Percentiles rank a stretch among this genome's conserved stretches.
phyloP scores from a whole-genome alignment of 2,113 vertebrate species.

The Cyphomyrus discorhynchus region DNA sequence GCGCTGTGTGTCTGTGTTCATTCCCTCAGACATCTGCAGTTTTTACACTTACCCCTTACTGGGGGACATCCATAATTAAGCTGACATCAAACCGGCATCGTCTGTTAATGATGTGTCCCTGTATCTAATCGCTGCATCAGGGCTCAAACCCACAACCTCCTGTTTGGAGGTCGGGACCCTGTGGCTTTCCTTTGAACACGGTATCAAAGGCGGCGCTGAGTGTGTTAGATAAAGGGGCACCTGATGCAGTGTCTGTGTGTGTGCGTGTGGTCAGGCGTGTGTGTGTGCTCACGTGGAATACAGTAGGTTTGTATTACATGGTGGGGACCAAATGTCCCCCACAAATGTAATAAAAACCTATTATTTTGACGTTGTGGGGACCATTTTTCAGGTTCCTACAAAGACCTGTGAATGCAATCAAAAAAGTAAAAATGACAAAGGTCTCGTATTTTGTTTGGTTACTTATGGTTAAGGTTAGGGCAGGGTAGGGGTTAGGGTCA shows the following conservation, averaged over 20 bases:
- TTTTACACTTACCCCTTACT: neutral
- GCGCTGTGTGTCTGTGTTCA: neutral
- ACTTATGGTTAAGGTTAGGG: too few relatives aligned
- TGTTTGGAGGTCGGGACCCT: neutral
- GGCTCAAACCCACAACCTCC: constrained; percentile 1
- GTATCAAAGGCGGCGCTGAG: neutral
- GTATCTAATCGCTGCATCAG: neutral
- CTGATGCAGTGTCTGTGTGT: neutral
- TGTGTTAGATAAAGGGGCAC: neutral
- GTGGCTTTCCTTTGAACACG: neutral
- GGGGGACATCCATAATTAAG: constrained; percentile 1
- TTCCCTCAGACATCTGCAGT: neutral
- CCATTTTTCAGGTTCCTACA: too few relatives aligned
- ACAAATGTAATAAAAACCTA: too few relatives aligned
- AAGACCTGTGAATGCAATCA: too few relatives aligned
- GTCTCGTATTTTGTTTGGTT: too few relatives aligned
- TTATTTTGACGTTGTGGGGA: too few relatives aligned
- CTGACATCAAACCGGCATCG: neutral
- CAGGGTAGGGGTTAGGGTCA: too few relatives aligned
- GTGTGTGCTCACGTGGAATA: neutral
- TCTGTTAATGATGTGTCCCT: neutral
- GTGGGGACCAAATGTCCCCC: too few relatives aligned
- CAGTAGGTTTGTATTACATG: too few relatives aligned
- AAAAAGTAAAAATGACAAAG: too few relatives aligned
- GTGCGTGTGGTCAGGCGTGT: neutral